Base-by-base conservation (phyloP, 2,797 vertebrate species). In the Pseudochirops corinnae region DNA sequence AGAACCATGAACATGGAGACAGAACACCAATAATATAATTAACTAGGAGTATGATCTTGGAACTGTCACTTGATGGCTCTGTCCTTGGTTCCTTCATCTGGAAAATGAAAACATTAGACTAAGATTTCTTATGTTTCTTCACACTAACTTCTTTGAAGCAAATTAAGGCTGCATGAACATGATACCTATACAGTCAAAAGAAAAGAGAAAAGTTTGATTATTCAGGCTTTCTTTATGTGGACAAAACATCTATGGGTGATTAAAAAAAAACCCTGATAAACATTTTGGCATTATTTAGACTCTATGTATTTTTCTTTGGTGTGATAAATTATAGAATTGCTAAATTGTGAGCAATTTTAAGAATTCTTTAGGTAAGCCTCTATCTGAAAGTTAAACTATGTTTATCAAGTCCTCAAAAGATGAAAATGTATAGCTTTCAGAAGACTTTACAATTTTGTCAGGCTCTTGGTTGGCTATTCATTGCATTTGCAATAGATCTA, bases 241-340 rank as follows among this genome's bases (percentile, higher is more conserved):
- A 46, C 62, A n/a, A 60, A 31, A n/a, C 33, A n/a, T n/a, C 14
- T 67, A 67, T 33, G 33, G 1, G 33, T 14, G 33, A 67, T n/a
- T 33, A 46, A 46, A 46, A 46, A 53, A 55, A n/a, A 67, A 67
- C n/a, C n/a, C 1, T n/a, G 11, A 60, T 12, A 60, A 29, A 67
- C 14, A 67, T 94, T 56, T 91, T 91, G 52, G 91, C 29, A 62
- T 58, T 60, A 10, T 56, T 93, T 94, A 60, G 28, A 53, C 53
- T 91, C 4, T 58, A 4, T 91, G 56, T 52, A 92, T 92, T 33
- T 24, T 53, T 92, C 13, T 94, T 92, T 93, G 39, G 24, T 91
- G 13, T 55, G 16, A 53, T 33, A 92, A 93, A 95, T 12, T 92
- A 90, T 91, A 57, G 74, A 92, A 55, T 62, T 94, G 55, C 39